phyloP scores from a whole-genome alignment of 2,113 vertebrate genomes.

The Periophthalmodon schlosseri region DNA sequence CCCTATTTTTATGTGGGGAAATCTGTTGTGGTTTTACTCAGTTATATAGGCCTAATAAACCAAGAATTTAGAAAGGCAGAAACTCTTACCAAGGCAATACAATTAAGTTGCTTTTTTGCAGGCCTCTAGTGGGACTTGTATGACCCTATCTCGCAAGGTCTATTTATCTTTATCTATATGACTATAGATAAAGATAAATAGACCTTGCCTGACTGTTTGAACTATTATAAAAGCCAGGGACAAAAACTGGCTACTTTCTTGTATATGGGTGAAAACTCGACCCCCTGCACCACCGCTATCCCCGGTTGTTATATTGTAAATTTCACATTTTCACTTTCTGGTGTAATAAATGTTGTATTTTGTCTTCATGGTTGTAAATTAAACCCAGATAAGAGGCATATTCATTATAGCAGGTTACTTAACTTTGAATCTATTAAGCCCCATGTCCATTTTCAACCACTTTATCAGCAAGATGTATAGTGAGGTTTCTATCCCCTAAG shows the following conservation, averaged over 20 bases:
- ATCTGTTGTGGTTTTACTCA: neutral
- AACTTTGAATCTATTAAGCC: neutral
- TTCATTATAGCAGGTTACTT: neutral
- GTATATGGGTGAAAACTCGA: no score
- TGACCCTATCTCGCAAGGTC: neutral
- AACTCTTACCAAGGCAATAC: neutral
- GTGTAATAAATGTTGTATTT: neutral
- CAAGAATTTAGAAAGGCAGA: neutral
- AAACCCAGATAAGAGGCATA: neutral
- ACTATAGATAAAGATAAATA: neutral
- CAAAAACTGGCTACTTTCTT: no score
- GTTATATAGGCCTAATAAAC: neutral
- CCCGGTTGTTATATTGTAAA: no score
- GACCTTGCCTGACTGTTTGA: no score
- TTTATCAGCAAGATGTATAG: neutral
- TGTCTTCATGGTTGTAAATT: neutral
- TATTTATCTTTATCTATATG: no score
- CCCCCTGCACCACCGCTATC: no score
- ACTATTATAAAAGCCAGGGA: no score
- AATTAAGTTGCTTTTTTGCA: neutral
- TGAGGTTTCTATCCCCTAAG: constrained; percentile 10
- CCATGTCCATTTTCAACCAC: neutral
- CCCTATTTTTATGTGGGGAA: neutral
- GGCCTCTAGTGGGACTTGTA: neutral
- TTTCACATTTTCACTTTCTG: no score